A percentile compares a stretch with the other conserved stretches of the same genome.
phyloP scores from a whole-genome alignment of 2,113 vertebrate genomes.

The Petrocephalus zakoni region DNA sequence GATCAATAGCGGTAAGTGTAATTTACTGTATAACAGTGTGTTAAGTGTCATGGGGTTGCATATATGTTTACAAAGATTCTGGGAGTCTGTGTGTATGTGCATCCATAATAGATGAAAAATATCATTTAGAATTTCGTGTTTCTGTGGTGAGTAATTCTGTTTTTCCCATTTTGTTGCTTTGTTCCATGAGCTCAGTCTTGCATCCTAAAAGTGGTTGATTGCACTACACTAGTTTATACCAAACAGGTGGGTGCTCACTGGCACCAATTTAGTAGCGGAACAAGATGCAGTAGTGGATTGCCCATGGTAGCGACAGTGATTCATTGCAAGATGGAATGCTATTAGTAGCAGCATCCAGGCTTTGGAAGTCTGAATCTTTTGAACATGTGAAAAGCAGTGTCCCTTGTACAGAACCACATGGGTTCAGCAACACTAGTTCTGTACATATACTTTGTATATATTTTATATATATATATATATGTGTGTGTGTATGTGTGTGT shows the following conservation, averaged over 20 bases:
- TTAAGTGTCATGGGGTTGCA: neutral
- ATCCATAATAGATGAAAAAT: neutral
- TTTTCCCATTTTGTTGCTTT: neutral
- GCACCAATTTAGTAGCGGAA: neutral
- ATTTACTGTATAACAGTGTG: neutral
- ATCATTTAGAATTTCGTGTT: neutral
- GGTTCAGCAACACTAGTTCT: neutral
- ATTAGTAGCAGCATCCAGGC: neutral
- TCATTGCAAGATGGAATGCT: neutral
- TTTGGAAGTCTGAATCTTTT: neutral
- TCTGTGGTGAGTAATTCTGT: slow-evolving; percentile 14
- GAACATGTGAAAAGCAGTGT: neutral
- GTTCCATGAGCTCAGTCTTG: neutral
- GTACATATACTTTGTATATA: no score
- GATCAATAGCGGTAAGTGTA: neutral
- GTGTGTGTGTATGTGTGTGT: no score
- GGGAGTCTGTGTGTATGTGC: neutral
- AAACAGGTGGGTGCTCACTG: neutral
- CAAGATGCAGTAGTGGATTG: neutral
- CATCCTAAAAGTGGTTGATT: neutral
- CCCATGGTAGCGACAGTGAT: neutral
- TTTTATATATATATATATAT: no score
- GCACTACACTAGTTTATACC: neutral
- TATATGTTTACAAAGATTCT: neutral
- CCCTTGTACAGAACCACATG: neutral